Evolutionary conservation across 2,797 vertebrate genomes (phyloP).

Genomic region (Lepilemur septentrionalis): DNA sequence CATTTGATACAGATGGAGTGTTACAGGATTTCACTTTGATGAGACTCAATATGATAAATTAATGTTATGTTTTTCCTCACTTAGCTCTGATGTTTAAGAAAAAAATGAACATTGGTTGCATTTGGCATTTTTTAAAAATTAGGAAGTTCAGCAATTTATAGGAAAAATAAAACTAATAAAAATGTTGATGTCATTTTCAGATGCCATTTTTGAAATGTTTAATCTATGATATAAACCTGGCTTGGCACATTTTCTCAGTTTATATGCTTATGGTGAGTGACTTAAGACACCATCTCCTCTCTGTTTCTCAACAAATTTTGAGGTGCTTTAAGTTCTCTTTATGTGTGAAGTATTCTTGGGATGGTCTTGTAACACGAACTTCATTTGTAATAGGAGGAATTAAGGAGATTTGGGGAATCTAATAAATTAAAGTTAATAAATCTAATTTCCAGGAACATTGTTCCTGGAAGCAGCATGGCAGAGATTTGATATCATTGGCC

Average conservation of each 20-base stretch:
- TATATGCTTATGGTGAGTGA: not conserved
- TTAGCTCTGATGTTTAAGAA: conserved; percentile 59
- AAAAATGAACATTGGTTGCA: conserved; percentile 62
- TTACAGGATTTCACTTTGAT: conserved; percentile 55
- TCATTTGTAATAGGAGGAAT: not conserved
- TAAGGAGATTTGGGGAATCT: not conserved
- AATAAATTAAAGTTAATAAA: not conserved
- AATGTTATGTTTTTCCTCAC: conserved; percentile 67
- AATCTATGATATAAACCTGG: not conserved
- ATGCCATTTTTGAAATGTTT: conserved; percentile 26
- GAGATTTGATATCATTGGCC: not conserved
- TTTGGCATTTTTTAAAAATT: conserved; percentile 46
- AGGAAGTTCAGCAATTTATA: conserved; percentile 40
- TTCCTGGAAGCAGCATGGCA: not conserved
- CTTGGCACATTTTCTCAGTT: conserved; percentile 12
- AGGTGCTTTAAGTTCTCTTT: not conserved
- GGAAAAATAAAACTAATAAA: conserved; percentile 36
- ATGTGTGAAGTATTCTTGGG: not conserved
- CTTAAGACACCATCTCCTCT: not conserved
- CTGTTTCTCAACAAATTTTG: not conserved
- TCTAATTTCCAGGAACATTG: not conserved
- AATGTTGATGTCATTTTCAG: conserved; percentile 47
- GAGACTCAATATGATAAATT: conserved; percentile 61
- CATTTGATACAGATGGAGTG: conserved; percentile 56
- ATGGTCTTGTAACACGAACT: not conserved